A percentile compares a stretch with the other conserved stretches of the same genome.
Conservation (phyloP, 1,140 invertebrate species). For the Sitodiplosis mosellana region DNA sequence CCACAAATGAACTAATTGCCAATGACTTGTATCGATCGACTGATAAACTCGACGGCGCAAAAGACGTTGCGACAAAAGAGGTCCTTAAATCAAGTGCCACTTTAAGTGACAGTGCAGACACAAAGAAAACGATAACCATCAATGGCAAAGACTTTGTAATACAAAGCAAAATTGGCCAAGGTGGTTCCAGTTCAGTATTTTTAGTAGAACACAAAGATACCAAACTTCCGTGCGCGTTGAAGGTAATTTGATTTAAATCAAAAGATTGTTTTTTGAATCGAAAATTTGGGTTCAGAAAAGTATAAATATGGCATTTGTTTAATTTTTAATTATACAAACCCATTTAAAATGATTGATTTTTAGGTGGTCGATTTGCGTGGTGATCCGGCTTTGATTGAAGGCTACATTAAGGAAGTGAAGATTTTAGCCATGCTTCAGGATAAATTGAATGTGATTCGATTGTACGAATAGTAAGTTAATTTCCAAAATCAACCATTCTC, state of each 20-base stretch:
- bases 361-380: constrained; percentile 45
- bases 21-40: too few relatives aligned
- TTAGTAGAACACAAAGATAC: constrained; percentile 13
- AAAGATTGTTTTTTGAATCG: background rate
- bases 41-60: too few relatives aligned
- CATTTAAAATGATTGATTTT: background rate
- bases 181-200: constrained; percentile 21
- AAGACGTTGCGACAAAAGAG: background rate
- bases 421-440: constrained; percentile 61
- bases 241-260: constrained; percentile 5
- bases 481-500: constrained; percentile 2
- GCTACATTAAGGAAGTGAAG: constrained; percentile 81
- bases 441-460: constrained; percentile 61
- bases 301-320: too few relatives aligned
- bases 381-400: constrained; percentile 48
- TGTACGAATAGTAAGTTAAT: constrained; percentile 75
- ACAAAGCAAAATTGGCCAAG: constrained; percentile 17
- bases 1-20: too few relatives aligned
- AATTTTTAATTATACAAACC: too few relatives aligned
- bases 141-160: constrained; percentile 18
- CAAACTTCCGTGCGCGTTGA: constrained; percentile 16
- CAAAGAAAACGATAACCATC: constrained; percentile 9
- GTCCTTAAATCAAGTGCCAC: background rate
- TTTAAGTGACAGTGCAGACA: background rate
- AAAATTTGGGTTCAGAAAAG: background rate